phyloP scores from a whole-genome alignment of 2,888 invertebrate species.

The Habrosyne pyritoides region DNA sequence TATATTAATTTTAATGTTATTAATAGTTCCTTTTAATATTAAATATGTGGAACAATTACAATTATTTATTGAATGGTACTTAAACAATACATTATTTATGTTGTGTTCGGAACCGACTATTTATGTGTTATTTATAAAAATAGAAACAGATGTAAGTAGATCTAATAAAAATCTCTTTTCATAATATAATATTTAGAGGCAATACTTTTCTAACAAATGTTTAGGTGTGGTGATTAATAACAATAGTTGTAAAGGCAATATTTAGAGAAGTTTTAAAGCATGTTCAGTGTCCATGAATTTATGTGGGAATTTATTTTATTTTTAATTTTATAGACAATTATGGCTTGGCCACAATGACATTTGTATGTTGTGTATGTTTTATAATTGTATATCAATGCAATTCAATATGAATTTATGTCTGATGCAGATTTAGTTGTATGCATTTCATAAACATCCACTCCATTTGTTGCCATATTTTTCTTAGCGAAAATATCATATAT shows the following conservation, averaged over 20 bases:
- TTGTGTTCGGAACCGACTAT: slow-evolving; percentile 58
- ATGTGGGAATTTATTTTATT: slow-evolving; percentile 57
- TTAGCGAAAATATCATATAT: slow-evolving; percentile 24
- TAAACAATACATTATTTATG: slow-evolving; percentile 55
- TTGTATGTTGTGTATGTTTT: slow-evolving; percentile 69
- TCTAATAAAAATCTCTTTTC: slow-evolving; percentile 72
- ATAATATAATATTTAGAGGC: slow-evolving; percentile 78
- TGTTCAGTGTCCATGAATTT: slow-evolving; percentile 58
- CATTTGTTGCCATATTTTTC: slow-evolving; percentile 50
- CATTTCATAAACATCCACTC: slow-evolving; percentile 35
- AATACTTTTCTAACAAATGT: slow-evolving; percentile 80
- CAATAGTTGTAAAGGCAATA: slow-evolving; percentile 76
- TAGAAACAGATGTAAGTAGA: slow-evolving; percentile 70
- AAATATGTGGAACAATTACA: slow-evolving; percentile 43
- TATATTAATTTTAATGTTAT: slow-evolving; percentile 37
- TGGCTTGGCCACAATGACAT: slow-evolving; percentile 63
- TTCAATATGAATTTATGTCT: slow-evolving; percentile 63
- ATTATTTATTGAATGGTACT: slow-evolving; percentile 70
- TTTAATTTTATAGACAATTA: slow-evolving; percentile 62
- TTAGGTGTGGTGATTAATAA: slow-evolving; percentile 77
- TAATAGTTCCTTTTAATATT: slow-evolving; percentile 54
- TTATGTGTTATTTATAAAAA: slow-evolving; percentile 59
- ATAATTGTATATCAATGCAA: slow-evolving; percentile 69
- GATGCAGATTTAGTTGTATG: slow-evolving; percentile 74
- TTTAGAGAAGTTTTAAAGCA: slow-evolving; percentile 67